phyloP scores from a whole-genome alignment of 1,140 invertebrate genomes.

The Berghia stephanieae region DNA sequence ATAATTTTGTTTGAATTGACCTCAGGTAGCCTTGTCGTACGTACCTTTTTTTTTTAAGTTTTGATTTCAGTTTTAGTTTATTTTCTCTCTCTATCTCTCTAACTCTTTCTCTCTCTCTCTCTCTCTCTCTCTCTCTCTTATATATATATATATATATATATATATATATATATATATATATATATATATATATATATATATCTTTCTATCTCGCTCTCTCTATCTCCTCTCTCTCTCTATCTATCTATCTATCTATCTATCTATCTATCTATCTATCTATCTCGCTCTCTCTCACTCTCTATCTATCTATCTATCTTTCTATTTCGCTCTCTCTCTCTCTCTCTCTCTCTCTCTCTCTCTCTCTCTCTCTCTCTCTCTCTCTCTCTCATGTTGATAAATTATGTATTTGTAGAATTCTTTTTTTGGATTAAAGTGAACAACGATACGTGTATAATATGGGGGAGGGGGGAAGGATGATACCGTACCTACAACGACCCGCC shows the following conservation, averaged over 20 bases:
- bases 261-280: no score
- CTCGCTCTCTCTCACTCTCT: slow-evolving; percentile 16
- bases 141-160: not conserved
- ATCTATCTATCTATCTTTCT: slow-evolving; percentile 8
- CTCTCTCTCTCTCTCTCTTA: no score
- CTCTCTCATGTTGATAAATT: not conserved
- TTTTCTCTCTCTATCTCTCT: not conserved
- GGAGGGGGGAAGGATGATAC: no score
- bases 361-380: slow-evolving; percentile 18
- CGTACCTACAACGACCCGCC: no score
- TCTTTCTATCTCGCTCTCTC: not conserved
- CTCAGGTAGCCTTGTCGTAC: not conserved
- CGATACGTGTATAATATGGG: no score
- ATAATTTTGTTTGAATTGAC: no score
- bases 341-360: slow-evolving; percentile 20
- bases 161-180: not conserved
- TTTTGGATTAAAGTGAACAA: no score
- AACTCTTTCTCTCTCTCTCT: not conserved
- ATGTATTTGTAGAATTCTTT: no score
- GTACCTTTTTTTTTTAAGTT: not conserved
- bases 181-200: not conserved
- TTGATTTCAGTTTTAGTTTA: not conserved
- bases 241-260: no score
- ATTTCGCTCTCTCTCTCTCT: slow-evolving; percentile 9
- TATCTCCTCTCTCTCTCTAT: not conserved